A percentile compares a stretch with the other conserved stretches of the same genome.
phyloP scores from a whole-genome alignment of 1,140 invertebrate genomes.

The Apis mellifera region Amel_HAv3.1 CM009939.2:5229501-5230000 shows the following conservation, averaged over 20 bases:
- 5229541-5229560: not conserved
- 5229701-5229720: not conserved
- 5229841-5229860: not conserved
- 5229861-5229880: not conserved
- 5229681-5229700: constrained; percentile 1
- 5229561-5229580: not conserved
- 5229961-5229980: constrained; percentile 44
- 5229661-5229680: constrained; percentile 11
- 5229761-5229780: not conserved
- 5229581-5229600: too few species aligned
- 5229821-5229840: not conserved
- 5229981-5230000: constrained; percentile 38
- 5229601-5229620: not conserved
- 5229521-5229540: too few species aligned
- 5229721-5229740: constrained; percentile 9
- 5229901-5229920: constrained; percentile 10
- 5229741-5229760: not conserved
- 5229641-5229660: not conserved
- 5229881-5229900: not conserved
- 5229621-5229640: not conserved
- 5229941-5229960: constrained; percentile 39
- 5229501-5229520: too few species aligned
- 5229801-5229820: not conserved
- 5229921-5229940: not conserved
- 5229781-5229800: not conserved